Percentiles rank a stretch among this genome's conserved stretches.
phyloP scores from a whole-genome alignment of 1,140 invertebrate genomes.

The Atta texana region DNA sequence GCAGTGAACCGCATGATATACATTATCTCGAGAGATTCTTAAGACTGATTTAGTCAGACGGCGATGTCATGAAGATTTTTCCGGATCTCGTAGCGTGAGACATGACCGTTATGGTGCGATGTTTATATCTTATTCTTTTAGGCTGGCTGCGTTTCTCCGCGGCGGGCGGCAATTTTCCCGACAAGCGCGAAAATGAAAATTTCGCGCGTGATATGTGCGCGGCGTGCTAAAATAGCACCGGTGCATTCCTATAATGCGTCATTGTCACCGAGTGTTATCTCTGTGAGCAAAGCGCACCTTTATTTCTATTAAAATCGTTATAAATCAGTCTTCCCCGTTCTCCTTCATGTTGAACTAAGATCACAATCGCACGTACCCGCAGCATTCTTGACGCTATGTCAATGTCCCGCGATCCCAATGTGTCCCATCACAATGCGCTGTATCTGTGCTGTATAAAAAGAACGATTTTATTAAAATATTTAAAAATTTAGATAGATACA shows the following conservation, averaged over 20 bases:
- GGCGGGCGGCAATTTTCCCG: constrained; percentile 2
- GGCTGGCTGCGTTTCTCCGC: constrained; percentile 20
- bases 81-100: background rate
- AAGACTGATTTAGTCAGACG: constrained; percentile 31
- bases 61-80: constrained; percentile 2
- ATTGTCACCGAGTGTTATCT: constrained; percentile 79
- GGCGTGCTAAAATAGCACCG: constrained; percentile 54
- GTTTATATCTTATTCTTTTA: background rate
- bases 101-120: no score
- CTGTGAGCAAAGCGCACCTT: constrained; percentile 71
- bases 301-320: constrained; percentile 82
- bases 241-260: constrained; percentile 80
- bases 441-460: background rate
- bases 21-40: background rate
- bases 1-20: background rate
- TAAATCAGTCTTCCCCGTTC: constrained; percentile 79
- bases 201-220: background rate
- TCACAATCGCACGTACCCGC: constrained; percentile 18
- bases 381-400: constrained; percentile 81
- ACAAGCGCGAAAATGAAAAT: constrained; percentile 43
- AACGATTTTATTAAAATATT: no score
- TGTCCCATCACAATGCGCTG: constrained; percentile 62
- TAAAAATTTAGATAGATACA: no score
- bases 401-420: constrained; percentile 80
- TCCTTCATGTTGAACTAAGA: background rate